Base-by-base conservation (phyloP, 2,888 invertebrate genomes). In the Macaria liturata region DNA sequence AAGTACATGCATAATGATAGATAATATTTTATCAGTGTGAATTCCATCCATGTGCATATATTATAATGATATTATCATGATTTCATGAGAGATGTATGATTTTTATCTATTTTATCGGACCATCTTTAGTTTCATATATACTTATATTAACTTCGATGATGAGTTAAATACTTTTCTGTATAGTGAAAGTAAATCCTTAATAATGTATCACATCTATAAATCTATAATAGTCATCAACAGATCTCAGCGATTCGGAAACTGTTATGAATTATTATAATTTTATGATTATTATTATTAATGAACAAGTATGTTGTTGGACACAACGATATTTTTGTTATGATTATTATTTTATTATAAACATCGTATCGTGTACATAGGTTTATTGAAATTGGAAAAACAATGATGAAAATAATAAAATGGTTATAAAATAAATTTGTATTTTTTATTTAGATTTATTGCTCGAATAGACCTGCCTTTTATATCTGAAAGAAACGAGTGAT, bases 321-420 rank as follows among this genome's bases (percentile, higher is more conserved):
- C 66, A 61, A 59, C 62, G 65, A 67, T 65, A 65, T 67, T 65
- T 54, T 65, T 65, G 62, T 65, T 66, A 62, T 54, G 31, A 52
- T 62, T 56, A 61, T 51, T 51, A 43, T 51, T 43, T 47, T 47
- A 47, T 47, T 47, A 56, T 68, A 72, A 64, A 64, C 61, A 64
- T 62, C 47, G 60, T 72, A 70, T 73, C 68, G 55, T 80, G 80
- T 80, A 80, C 72, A 80, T 79, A 80, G 72, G 71, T 62, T 69
- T 75, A 76, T 78, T 76, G 66, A 77, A 73, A 75, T 77, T 77
- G 71, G 73, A 76, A 68, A 73, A 71, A 42, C 46, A 55, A 55
- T 52, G 74, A 75, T 73, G 72, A 74, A 75, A 80, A 76, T 76
- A 74, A 76, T 42, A 78, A 59, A 75, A 71, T 59, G 59, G 69